A percentile compares a stretch with the other conserved stretches of the same genome.
Conservation (phyloP, 2,113 vertebrate species). For the Tetrao urogallus region DNA sequence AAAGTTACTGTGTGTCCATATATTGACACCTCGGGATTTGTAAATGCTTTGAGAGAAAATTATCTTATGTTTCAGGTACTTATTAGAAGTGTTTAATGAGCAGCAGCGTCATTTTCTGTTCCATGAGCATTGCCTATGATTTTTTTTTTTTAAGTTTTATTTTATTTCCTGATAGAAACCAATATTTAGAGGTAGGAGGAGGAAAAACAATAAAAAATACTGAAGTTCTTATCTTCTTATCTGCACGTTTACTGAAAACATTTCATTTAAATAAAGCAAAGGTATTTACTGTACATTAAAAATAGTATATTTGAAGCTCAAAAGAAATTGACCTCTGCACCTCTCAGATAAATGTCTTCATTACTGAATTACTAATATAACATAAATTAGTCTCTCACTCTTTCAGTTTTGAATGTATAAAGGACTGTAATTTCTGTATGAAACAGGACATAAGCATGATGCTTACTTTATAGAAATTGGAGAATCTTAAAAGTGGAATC, state of each 20-base stretch:
- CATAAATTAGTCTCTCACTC: neutral
- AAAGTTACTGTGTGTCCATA: neutral
- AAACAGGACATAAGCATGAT: neutral
- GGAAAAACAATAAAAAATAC: neutral
- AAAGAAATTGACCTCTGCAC: neutral
- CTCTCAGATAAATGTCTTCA: neutral
- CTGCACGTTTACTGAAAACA: neutral
- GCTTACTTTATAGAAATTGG: neutral
- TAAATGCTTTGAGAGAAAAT: neutral
- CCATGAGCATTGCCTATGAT: neutral
- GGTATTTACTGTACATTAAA: neutral
- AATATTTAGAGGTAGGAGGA: neutral
- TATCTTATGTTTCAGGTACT: neutral
- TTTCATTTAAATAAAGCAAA: neutral
- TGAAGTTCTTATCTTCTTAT: neutral
- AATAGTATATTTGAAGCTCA: neutral
- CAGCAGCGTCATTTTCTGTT: neutral
- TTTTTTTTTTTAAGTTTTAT: neutral
- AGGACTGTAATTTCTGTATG: neutral
- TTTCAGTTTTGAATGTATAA: neutral
- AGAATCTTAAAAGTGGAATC: neutral
- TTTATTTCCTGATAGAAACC: neutral
- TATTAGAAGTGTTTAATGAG: neutral
- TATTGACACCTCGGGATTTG: conserved; percentile 26
- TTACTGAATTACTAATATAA: neutral